These are phyloP conservation scores for Adelosebastes latens DNA, from an alignment of 2,797 vertebrate species.

Conservation along the genomic window DNA sequence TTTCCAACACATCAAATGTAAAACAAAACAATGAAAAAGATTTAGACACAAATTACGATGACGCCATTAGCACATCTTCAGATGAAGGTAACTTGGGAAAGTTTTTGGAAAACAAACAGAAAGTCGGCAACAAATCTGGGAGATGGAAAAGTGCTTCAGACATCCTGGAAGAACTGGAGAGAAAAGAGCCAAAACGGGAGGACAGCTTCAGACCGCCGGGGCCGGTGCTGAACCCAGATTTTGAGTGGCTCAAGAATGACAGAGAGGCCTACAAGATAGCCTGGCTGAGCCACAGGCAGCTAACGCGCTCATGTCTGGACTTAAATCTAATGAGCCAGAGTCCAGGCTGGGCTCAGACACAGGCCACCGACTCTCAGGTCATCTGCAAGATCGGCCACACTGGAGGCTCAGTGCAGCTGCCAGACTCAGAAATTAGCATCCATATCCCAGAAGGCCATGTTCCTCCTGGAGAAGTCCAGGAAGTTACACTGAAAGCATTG, in stretches of 20 bases:
- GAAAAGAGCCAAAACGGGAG: constrained; percentile 64
- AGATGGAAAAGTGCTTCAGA: constrained; percentile 93
- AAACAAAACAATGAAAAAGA: constrained; percentile 82
- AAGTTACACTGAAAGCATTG: constrained; percentile 90
- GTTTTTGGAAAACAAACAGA: constrained; percentile 75
- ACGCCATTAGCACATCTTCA: constrained; percentile 88
- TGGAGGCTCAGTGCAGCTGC: constrained; percentile 90
- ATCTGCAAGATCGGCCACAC: constrained; percentile 87
- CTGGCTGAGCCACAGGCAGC: constrained; percentile 95
- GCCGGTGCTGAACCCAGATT: constrained; percentile 83
- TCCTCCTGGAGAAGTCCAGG: constrained; percentile 89
- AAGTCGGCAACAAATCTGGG: constrained; percentile 80
- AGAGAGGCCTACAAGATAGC: constrained; percentile 96
- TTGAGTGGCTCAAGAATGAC: constrained; percentile 90
- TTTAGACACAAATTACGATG: constrained; percentile 78
- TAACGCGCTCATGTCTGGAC: constrained; percentile 93
- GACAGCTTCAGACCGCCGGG: constrained; percentile 60
- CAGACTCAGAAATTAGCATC: constrained; percentile 88
- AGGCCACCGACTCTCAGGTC: constrained; percentile 87
- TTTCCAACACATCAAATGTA: constrained; percentile 66
- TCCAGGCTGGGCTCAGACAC: constrained; percentile 97
- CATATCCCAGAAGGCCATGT: constrained; percentile 92
- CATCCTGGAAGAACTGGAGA: constrained; percentile 87
- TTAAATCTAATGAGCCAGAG: constrained; percentile 91
- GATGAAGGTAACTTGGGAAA: constrained; percentile 87